phyloP scores from a whole-genome alignment of 2,797 vertebrate genomes.

The Acanthurus lineatus region DNA sequence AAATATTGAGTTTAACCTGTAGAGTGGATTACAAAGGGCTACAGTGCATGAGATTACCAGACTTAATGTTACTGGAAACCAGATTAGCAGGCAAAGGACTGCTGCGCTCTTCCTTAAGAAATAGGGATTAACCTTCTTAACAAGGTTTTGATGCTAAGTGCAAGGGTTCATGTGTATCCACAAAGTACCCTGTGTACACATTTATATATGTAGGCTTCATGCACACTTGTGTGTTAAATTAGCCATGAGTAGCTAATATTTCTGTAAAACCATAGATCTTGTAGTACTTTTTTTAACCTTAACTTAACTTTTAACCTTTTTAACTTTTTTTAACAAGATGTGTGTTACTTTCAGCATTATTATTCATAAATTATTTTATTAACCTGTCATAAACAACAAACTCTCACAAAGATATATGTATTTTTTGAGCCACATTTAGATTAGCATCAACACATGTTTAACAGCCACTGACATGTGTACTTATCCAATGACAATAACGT shows the following conservation, averaged over 20 bases:
- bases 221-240: neutral
- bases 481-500: neutral
- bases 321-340: neutral
- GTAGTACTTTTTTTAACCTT: neutral
- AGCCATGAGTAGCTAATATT: neutral
- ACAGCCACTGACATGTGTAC: neutral
- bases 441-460: neutral
- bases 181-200: neutral
- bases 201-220: neutral
- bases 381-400: neutral
- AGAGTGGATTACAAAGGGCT: constrained; percentile 72
- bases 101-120: constrained; percentile 49
- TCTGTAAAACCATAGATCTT: neutral
- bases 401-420: neutral
- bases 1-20: constrained; percentile 68
- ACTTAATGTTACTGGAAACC: constrained; percentile 60
- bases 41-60: constrained; percentile 66
- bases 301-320: no score
- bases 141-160: constrained; percentile 28
- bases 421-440: neutral
- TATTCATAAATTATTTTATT: neutral
- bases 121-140: constrained; percentile 73
- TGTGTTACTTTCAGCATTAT: neutral
- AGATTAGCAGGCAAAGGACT: constrained; percentile 72
- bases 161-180: neutral